Evolutionary conservation across 2,797 vertebrate genomes (phyloP).

Genomic region (Paguma larvata): DNA sequence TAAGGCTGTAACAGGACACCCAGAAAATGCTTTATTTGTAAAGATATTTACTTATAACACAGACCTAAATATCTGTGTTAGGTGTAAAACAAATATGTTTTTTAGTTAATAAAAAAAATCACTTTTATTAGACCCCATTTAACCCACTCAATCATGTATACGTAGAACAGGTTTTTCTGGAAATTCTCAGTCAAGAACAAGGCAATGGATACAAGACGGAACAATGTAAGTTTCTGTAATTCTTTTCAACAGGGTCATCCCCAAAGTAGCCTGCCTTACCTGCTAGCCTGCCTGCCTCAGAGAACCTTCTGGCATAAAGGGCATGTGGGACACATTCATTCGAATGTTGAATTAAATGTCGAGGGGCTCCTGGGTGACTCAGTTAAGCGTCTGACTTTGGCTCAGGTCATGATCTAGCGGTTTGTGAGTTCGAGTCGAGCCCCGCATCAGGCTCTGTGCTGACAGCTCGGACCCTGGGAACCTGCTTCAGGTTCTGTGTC

Average conservation of each 20-base stretch:
- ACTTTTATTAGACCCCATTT: neutral
- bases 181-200: neutral
- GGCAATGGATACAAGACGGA: neutral
- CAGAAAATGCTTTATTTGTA: neutral
- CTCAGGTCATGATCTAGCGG: too few relatives aligned
- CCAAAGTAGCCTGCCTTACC: neutral
- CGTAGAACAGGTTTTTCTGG: neutral
- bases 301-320: neutral
- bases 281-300: neutral
- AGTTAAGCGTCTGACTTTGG: too few relatives aligned
- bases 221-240: neutral
- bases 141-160: neutral
- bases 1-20: neutral
- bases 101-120: neutral
- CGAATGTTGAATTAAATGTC: neutral
- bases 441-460: too few relatives aligned
- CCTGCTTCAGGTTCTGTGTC: too few relatives aligned
- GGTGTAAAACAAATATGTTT: neutral
- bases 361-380: too few relatives aligned
- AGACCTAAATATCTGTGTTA: neutral
- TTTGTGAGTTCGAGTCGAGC: too few relatives aligned
- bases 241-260: neutral
- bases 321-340: neutral
- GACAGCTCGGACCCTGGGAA: too few relatives aligned
- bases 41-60: neutral